Evolutionary conservation across 2,888 invertebrate species (phyloP).

Genomic region (Eucera pruinosa): DNA sequence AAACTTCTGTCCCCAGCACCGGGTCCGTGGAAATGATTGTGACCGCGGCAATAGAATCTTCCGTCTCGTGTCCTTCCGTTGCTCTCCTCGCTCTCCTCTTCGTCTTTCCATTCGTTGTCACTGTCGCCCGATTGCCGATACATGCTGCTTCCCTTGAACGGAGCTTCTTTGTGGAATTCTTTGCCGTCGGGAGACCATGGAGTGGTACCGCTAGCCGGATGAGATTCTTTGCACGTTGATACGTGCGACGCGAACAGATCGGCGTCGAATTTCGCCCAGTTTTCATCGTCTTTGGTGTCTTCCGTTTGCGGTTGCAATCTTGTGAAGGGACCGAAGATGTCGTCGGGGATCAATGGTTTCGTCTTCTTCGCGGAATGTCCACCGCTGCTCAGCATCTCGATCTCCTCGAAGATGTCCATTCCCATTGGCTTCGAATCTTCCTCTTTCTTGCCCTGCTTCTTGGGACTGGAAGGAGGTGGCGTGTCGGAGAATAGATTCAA

Average conservation of each 20-base stretch:
- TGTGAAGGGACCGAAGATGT: slow-evolving; percentile 79
- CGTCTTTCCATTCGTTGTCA: slow-evolving; percentile 83
- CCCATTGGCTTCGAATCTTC: slow-evolving; percentile 73
- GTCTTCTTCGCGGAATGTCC: slow-evolving; percentile 43
- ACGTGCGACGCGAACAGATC: slow-evolving; percentile 78
- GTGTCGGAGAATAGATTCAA: slow-evolving; percentile 79
- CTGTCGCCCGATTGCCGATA: slow-evolving; percentile 84
- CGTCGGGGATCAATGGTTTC: slow-evolving; percentile 64
- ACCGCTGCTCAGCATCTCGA: slow-evolving; percentile 79
- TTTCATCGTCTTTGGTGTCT: slow-evolving; percentile 77
- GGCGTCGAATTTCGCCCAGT: slow-evolving; percentile 83
- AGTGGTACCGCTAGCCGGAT: slow-evolving; percentile 85
- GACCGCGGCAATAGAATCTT: slow-evolving; percentile 81
- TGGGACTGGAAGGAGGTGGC: slow-evolving; percentile 70
- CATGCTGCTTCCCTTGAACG: slow-evolving; percentile 83
- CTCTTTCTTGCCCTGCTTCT: slow-evolving; percentile 69
- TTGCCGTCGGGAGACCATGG: slow-evolving; percentile 93
- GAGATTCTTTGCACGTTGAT: slow-evolving; percentile 77
- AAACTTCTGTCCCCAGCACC: slow-evolving; percentile 74
- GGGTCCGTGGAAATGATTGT: slow-evolving; percentile 72
- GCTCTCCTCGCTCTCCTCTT: slow-evolving; percentile 84
- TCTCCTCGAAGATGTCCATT: slow-evolving; percentile 82
- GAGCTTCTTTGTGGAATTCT: slow-evolving; percentile 85
- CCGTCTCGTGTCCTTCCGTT: slow-evolving; percentile 82
- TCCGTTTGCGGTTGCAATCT: slow-evolving; percentile 67